These are phyloP conservation scores for Germaria angustata DNA, from an alignment of 2,888 invertebrate species.

Conservation along the genomic window DNA sequence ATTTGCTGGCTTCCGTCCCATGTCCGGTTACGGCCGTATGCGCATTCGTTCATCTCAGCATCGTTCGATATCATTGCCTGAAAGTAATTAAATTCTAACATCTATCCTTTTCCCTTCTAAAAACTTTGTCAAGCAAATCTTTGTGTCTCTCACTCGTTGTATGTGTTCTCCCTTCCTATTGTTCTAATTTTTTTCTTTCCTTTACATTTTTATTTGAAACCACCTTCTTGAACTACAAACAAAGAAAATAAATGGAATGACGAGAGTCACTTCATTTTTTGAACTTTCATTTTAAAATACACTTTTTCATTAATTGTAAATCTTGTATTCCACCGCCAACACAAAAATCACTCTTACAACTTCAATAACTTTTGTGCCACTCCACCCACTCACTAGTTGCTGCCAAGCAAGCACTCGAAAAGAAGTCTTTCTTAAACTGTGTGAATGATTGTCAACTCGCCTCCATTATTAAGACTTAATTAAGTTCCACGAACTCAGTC, in stretches of 20 bases:
- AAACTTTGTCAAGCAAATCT: neutral
- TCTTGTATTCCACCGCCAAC: neutral
- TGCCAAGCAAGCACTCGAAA: constrained; percentile 21
- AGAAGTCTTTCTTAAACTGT: constrained; percentile 20
- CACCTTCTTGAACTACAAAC: neutral
- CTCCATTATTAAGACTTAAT: neutral
- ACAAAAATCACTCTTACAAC: neutral
- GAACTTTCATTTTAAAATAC: neutral
- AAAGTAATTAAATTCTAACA: constrained; percentile 84
- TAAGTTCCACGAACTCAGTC: constrained; percentile 4
- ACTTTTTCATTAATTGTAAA: neutral
- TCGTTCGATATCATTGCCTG: constrained; percentile 92
- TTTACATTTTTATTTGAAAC: neutral
- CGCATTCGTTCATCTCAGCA: constrained; percentile 87
- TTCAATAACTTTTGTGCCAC: neutral
- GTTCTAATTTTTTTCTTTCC: neutral
- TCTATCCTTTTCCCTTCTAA: constrained; percentile 45
- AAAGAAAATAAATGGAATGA: neutral
- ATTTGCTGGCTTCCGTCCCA: constrained; percentile 90
- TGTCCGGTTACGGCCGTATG: constrained; percentile 84
- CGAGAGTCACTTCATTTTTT: neutral
- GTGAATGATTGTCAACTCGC: constrained; percentile 40
- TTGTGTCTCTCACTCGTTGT: constrained; percentile 12
- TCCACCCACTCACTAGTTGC: neutral
- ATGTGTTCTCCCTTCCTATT: neutral